Percentiles rank a stretch among this genome's conserved stretches.
Conservation (phyloP, 1,140 invertebrate species). For the Batillaria attramentaria region DNA sequence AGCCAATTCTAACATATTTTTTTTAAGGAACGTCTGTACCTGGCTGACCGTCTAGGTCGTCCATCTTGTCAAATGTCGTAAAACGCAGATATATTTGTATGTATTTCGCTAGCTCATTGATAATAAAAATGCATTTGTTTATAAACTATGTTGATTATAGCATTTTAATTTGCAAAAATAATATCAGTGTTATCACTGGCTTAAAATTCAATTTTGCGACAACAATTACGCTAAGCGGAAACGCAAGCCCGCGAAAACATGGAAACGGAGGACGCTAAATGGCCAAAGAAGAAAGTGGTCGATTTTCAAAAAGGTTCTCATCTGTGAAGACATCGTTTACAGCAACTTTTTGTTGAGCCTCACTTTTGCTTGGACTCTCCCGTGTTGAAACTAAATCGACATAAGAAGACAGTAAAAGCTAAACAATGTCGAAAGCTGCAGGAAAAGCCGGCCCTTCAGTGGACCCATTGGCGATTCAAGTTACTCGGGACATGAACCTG, state of each 20-base stretch:
- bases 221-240: constrained; percentile 14
- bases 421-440: constrained; percentile 12
- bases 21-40: constrained; percentile 21
- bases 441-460: constrained; percentile 36
- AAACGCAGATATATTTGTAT: no score
- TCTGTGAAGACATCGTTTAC: no score
- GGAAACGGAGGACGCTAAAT: constrained; percentile 31
- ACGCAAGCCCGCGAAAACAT: constrained; percentile 16
- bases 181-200: neutral
- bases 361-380: no score
- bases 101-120: no score
- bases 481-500: constrained; percentile 45
- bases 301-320: no score
- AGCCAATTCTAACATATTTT: neutral
- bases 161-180: neutral
- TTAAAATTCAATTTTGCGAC: constrained; percentile 13
- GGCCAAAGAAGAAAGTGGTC: no score
- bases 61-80: constrained; percentile 34
- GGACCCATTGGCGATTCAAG: constrained; percentile 44
- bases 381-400: neutral
- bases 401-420: neutral
- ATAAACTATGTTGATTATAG: no score
- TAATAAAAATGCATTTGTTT: no score
- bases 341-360: no score
- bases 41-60: constrained; percentile 41